Base-by-base conservation (phyloP, 1,140 invertebrate genomes). In the Charaxes varanes region DNA sequence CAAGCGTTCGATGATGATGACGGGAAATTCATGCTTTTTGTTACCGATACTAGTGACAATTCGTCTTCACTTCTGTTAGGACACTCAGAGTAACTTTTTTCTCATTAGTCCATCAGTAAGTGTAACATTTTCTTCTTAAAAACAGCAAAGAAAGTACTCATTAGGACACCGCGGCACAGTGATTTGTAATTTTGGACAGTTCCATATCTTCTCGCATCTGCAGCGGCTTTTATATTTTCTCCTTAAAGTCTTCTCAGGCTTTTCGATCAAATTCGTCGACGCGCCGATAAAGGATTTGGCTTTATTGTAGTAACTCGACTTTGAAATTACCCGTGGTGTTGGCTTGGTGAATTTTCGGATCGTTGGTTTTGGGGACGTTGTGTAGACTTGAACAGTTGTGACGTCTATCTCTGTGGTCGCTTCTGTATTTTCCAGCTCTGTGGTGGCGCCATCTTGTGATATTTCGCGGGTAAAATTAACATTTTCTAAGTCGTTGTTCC, bases 111-210 rank as follows among this genome's bases (percentile, higher is more conserved):
- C n/a, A n/a, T n/a, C n/a, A n/a, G n/a, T n/a, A n/a, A n/a, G n/a
- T n/a, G n/a, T n/a, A n/a, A n/a, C n/a, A n/a, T n/a, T n/a, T 35
- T 22, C 4, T 11, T 18, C 8, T 57, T 62, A 80, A 42, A 80
- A 77, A 53, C 83, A 85, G 36, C 83, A 85, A 56, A 84, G 46
- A 33, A 84, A 85, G 32, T 83, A 77, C 32, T 85, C 83, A 8
- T 76, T 50, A 0, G 83, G 83, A 52, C 83, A 85, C n/a, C 83
- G 51, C 1, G 79, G 79, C 8, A 84, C 76, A 0, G 73, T 70
- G 6, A 85, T 81, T 38, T 85, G 81, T 8, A 85, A 32, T 35
- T 82, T 84, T 0, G 78, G 79, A 41, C 83, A 85, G 40, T 85
- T 84, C 62, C 69, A 77, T n/a, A 85, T 83, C 27, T 73, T 81